Evolutionary conservation across 1,140 invertebrate species (phyloP), one percentile per base, ranked within the genome.

Genomic region (Tribolium castaneum): DNA sequence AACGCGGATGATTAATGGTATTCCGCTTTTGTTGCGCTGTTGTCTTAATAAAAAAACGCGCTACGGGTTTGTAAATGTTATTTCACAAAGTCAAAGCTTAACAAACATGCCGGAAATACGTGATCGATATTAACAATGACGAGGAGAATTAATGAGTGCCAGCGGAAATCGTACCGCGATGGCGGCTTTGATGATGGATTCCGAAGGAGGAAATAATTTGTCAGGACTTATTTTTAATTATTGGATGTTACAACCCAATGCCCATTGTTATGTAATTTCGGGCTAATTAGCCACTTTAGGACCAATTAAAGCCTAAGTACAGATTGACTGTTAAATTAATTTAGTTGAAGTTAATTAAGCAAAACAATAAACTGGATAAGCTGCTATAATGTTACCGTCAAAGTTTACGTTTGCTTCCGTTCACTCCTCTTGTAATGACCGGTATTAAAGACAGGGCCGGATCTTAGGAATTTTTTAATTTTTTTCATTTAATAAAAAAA

Each of bases 81-180:
- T 66, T 66, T 66, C 59, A 66, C 59, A 66, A 66, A 66, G 59
- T 66, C 59, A 66, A 66, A 66, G 59, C 59, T 66, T 66, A 66
- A 66, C 59, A 66, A 66, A 66, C 59, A 66, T 30, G 59, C 59
- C 59, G 59, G 59, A 66, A 66, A 66, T 66, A 35, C 59, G 59
- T 66, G 59, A 66, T 66, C 59, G 59, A 66, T 66, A 66, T 66
- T 66, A 66, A 66, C 59, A 66, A 66, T 66, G 59, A 66, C 59
- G 59, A 66, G 59, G 2, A 35, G 30, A 35, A 66, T 66, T 66
- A 66, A 66, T 66, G 59, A 66, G 59, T 66, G 54, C 54, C 7
- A 2, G 54, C 10, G 59, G 59, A 66, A 35, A 66, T 66, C 19
- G 59, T 35, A 66, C 59, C n/a, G 10, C 54, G 54, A 30, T 19